Evolutionary conservation across 2,797 vertebrate genomes (phyloP).

Genomic region (Aplochiton taeniatus): DNA sequence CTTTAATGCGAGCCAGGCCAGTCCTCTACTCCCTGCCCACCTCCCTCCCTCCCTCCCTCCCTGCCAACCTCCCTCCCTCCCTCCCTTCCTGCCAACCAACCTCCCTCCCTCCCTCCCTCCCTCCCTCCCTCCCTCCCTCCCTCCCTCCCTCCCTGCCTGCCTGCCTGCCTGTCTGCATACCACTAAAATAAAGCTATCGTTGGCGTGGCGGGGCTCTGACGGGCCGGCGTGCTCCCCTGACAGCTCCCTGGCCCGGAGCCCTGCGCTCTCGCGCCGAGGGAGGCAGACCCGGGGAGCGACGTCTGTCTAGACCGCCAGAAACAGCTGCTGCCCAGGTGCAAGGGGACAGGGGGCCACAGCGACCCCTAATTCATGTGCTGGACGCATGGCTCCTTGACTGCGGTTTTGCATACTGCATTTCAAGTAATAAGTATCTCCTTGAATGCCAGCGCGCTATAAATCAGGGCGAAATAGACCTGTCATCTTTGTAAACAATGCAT

Average conservation of each 20-base stretch:
- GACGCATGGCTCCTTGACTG: conserved; percentile 62
- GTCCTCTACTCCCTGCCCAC: too few relatives aligned
- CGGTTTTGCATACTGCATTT: conserved; percentile 72
- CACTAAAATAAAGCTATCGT: conserved; percentile 52
- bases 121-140: conserved; percentile 16
- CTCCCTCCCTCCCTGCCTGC: conserved; percentile 21
- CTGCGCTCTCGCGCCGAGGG: too few relatives aligned
- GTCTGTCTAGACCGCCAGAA: conserved; percentile 61
- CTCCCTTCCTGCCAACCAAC: conserved; percentile 16
- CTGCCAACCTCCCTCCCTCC: conserved; percentile 21
- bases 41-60: conserved; percentile 19
- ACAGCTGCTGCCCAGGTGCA: conserved; percentile 59
- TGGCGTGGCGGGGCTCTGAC: conserved; percentile 53
- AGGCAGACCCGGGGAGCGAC: conserved; percentile 30
- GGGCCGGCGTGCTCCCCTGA: too few relatives aligned
- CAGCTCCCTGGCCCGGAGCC: conserved; percentile 40
- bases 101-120: too few relatives aligned
- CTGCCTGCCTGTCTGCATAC: conserved; percentile 33
- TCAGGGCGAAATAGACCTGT: conserved; percentile 74
- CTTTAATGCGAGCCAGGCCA: too few relatives aligned
- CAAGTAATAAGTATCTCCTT: conserved; percentile 77
- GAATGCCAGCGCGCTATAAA: conserved; percentile 72
- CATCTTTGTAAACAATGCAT: conserved; percentile 74
- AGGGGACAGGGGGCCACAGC: conserved; percentile 56
- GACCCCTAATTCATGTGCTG: conserved; percentile 69